These are phyloP conservation scores for Platycnemis pennipes DNA, from an alignment of 2,888 invertebrate genomes.

Conservation along the genomic window DNA sequence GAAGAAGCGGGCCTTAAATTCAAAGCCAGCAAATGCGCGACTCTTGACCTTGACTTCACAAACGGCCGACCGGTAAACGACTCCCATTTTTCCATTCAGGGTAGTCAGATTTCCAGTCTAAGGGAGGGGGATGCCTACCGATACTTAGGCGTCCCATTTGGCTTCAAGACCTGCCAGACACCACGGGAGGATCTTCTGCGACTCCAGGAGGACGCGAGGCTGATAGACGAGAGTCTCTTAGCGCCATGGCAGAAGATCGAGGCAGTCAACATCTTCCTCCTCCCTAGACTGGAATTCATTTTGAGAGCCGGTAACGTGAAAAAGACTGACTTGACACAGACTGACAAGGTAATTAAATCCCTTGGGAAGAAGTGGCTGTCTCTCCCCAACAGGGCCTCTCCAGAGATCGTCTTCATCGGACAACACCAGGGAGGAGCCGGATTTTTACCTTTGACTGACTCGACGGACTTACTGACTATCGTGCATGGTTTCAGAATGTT, in stretches of 20 bases:
- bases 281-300: conserved; percentile 73
- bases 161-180: conserved; percentile 73
- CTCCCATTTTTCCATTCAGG: not conserved
- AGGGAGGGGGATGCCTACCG: conserved; percentile 71
- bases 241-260: conserved; percentile 74
- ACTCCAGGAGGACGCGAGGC: conserved; percentile 42
- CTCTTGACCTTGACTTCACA: conserved; percentile 70
- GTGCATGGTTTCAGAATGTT: conserved; percentile 75
- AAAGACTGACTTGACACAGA: conserved; percentile 73
- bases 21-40: conserved; percentile 71
- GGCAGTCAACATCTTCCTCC: conserved; percentile 72
- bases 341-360: conserved; percentile 74
- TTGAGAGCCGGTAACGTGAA: conserved; percentile 74
- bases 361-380: conserved; percentile 74
- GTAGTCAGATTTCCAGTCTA: not conserved
- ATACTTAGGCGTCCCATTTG: conserved; percentile 76
- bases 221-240: conserved; percentile 69
- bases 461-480: conserved; percentile 74
- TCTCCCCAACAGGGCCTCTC: conserved; percentile 75
- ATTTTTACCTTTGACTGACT: conserved; percentile 74
- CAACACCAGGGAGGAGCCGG: conserved; percentile 74
- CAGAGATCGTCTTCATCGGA: conserved; percentile 74
- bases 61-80: not conserved
- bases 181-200: conserved; percentile 71
- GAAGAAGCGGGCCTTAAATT: conserved; percentile 74